Base-by-base conservation (phyloP, 2,113 vertebrate species). In the Odocoileus hemionus region DNA sequence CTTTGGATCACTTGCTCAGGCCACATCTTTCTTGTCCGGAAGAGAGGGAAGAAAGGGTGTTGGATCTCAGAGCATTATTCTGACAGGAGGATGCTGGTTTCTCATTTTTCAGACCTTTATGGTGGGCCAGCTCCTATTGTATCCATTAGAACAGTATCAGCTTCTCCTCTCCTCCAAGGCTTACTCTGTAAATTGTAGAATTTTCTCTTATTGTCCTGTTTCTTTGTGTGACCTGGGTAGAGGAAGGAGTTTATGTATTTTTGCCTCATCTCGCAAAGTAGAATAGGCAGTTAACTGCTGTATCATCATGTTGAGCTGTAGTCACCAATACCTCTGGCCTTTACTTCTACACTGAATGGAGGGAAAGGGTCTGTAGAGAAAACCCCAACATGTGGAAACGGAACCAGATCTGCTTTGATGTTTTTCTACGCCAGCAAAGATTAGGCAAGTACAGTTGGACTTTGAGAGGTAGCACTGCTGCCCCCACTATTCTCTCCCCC, bases 41-140 rank as follows among this genome's bases (percentile, higher is more conserved):
- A 58, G 39, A 70, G 13, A 90, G 14, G 19, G 30, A 89, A 88
- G 25, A 52, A 76, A 6, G n/a, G 45, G 16, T 33, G 16, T 43
- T 80, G 55, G 61, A 25, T 78, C 30, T 85, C 11, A 33, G 55
- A 52, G 52, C 9, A 28, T 78, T 84, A 16, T 64, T 90, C 10
- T 55, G 64, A 28, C 0, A 58, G 6, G 14, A 43, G 74, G 36
- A 11, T 19, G 2, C 13, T 80, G 17, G 43, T 95, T 89, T 86
- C 45, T 87, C 45, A n/a, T 57, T 87, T 86, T 86, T 92, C 57
- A 97, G 57, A 92, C 19, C 8, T 94, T 95, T 21, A 9, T 39
- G 30, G 13, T 85, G 10, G 19, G 15, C n/a, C 4, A 50, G 58
- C 1, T 6, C 21, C 4, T 67, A 0, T 17, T n/a, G 4, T 36